phyloP scores from a whole-genome alignment of 2,113 vertebrate genomes.

The Perognathus longimembris region DNA sequence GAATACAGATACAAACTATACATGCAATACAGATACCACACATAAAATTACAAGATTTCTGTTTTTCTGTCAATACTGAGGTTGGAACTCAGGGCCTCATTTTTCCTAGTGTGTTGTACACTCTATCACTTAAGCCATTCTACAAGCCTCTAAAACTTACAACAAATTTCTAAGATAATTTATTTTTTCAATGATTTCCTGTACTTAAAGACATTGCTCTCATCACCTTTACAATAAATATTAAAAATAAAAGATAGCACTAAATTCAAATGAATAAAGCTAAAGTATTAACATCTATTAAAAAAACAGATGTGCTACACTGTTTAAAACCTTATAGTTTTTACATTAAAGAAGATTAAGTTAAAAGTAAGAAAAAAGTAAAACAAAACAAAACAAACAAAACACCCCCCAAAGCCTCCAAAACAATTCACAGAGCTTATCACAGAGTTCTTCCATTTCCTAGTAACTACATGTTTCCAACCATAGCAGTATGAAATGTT shows the following conservation, averaged over 20 bases:
- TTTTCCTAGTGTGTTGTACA: too few species aligned
- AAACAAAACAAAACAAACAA: too few species aligned
- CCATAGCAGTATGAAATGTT: background rate
- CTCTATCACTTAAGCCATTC: too few species aligned
- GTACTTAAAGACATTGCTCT: background rate
- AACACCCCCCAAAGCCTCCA: too few species aligned
- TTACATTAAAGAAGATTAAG: constrained; percentile 31
- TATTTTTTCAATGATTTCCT: constrained; percentile 16
- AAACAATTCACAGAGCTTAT: background rate
- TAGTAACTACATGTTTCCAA: background rate
- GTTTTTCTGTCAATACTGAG: too few species aligned
- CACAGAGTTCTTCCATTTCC: background rate
- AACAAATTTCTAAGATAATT: background rate
- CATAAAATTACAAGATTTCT: background rate
- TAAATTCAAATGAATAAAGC: too few species aligned
- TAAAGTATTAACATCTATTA: background rate
- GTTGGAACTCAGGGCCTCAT: too few species aligned
- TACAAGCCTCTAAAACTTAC: background rate
- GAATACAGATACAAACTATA: constrained; percentile 21
- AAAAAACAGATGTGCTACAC: constrained; percentile 21
- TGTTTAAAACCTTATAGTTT: background rate
- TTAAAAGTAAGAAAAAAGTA: background rate
- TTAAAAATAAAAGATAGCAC: too few species aligned
- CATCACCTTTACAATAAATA: too few species aligned
- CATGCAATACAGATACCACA: background rate